Conservation (phyloP, 2,797 vertebrate genomes). For the Phylloscopus collybita region DNA sequence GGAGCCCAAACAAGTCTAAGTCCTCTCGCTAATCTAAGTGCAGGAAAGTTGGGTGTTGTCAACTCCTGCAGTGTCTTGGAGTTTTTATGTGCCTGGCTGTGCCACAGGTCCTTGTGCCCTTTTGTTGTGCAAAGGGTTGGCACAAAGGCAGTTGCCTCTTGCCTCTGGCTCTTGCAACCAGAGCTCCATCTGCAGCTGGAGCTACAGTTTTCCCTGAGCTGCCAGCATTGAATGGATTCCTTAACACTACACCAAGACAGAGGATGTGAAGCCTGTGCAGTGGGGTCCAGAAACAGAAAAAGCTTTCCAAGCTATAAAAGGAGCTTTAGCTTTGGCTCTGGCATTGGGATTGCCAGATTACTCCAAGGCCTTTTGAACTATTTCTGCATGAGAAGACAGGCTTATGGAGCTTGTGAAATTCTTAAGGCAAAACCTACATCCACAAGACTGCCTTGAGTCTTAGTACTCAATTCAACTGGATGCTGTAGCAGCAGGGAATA, state of each 20-base stretch:
- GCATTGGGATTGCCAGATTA: background rate
- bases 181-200: background rate
- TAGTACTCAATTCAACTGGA: background rate
- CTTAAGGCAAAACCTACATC: background rate
- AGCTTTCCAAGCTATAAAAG: background rate
- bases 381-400: background rate
- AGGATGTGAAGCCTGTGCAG: no score
- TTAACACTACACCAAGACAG: background rate
- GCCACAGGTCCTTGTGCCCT: background rate
- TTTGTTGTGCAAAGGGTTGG: background rate
- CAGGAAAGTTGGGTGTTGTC: fast-evolving
- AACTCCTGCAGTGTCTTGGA: background rate
- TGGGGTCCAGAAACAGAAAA: background rate
- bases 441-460: background rate
- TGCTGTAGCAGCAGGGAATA: background rate
- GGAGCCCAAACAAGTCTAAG: background rate
- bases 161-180: background rate
- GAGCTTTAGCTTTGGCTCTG: background rate
- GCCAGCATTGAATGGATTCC: background rate
- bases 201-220: background rate
- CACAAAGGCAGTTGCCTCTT: background rate
- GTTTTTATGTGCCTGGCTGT: no score
- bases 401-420: background rate
- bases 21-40: background rate
- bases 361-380: background rate